These are phyloP conservation scores for Cephalopachus bancanus DNA, from an alignment of 2,797 vertebrate species.

Conservation along the genomic window DNA sequence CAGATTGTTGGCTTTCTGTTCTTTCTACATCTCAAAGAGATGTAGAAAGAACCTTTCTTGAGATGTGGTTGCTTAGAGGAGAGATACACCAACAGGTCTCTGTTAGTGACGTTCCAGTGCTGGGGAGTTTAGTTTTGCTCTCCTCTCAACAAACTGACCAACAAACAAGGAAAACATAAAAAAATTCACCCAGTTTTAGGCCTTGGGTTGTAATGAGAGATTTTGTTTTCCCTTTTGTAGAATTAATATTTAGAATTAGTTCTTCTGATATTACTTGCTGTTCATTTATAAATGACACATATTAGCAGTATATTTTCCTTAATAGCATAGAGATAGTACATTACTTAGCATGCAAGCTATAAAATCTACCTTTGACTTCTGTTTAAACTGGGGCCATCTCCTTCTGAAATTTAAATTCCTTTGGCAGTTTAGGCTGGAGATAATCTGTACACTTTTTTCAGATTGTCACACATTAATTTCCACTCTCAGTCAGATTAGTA, in stretches of 20 bases:
- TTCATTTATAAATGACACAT: conserved; percentile 30
- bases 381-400: conserved; percentile 29
- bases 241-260: not conserved
- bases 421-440: conserved; percentile 7
- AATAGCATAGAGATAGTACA: not conserved
- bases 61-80: not conserved
- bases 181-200: not conserved
- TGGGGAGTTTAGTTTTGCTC: not conserved
- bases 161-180: not conserved
- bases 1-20: not conserved
- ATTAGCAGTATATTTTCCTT: not conserved
- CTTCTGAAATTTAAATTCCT: conserved; percentile 50
- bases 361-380: conserved; percentile 26
- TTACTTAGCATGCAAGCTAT: not conserved
- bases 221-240: not conserved
- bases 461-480: not conserved
- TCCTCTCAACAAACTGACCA: not conserved
- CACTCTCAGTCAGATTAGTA: not conserved
- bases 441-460: not conserved
- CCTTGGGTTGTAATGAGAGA: conserved; percentile 1
- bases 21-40: not conserved
- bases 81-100: not conserved
- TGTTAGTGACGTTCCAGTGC: not conserved
- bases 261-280: not conserved
- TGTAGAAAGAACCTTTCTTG: not conserved